A percentile compares a stretch with the other conserved stretches of the same genome.
Evolutionary conservation across 2,797 vertebrate genomes (phyloP).

Genomic region (Mormyrops attenuatus): DNA sequence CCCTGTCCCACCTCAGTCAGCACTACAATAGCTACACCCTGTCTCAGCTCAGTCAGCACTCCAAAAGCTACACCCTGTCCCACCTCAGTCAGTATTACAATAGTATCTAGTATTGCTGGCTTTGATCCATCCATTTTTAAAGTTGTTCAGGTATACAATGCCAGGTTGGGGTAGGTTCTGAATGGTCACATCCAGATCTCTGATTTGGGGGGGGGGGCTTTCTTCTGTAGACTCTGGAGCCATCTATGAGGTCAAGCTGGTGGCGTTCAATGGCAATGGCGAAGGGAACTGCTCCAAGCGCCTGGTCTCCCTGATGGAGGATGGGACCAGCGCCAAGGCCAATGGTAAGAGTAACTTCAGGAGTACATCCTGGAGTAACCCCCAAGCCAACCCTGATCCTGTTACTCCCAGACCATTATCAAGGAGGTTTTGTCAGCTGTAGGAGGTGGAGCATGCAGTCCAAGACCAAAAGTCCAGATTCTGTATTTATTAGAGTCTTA

Average conservation of each 20-base stretch:
- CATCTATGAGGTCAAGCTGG: conserved; percentile 66
- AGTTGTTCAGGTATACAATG: neutral
- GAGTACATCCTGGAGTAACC: neutral
- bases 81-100: too few species aligned
- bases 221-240: conserved; percentile 49
- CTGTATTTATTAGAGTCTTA: neutral
- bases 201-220: neutral
- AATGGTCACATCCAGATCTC: neutral
- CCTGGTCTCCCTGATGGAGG: conserved; percentile 60
- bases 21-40: too few species aligned
- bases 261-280: conserved; percentile 63
- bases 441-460: neutral
- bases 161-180: neutral
- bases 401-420: neutral
- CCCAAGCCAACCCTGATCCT: neutral
- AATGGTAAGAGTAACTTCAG: conserved; percentile 46
- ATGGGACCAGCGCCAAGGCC: conserved; percentile 47
- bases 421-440: neutral
- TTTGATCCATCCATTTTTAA: neutral
- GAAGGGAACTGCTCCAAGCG: conserved; percentile 60
- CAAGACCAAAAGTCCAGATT: neutral
- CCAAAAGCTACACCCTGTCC: too few species aligned
- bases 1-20: too few species aligned
- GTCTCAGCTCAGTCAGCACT: too few species aligned
- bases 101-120: neutral